Evolutionary conservation across 1,140 invertebrate genomes (phyloP).

Genomic region (Mesaphorura yosii): DNA sequence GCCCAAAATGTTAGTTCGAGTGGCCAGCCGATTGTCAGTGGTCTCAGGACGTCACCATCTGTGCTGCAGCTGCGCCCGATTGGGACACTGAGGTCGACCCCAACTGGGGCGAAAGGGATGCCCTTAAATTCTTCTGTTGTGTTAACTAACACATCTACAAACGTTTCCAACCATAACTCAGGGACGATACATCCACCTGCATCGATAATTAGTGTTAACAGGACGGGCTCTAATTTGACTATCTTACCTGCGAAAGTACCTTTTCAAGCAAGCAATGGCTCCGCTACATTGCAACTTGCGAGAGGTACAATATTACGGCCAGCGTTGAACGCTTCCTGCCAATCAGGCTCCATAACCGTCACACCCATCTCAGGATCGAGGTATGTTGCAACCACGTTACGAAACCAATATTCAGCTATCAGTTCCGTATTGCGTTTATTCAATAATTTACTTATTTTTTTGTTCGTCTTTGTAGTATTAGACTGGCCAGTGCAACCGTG

Average conservation of each 20-base stretch:
- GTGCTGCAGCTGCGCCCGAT: too few relatives aligned
- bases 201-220: constrained; percentile 29
- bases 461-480: constrained; percentile 14
- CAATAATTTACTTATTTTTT: background rate
- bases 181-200: too few relatives aligned
- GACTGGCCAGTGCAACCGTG: constrained; percentile 13
- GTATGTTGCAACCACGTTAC: constrained; percentile 15
- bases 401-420: background rate
- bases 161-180: too few relatives aligned
- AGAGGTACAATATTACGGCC: constrained; percentile 19
- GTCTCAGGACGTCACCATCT: too few relatives aligned
- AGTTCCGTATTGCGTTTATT: background rate
- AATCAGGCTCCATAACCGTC: constrained; percentile 27
- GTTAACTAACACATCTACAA: background rate
- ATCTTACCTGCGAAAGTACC: constrained; percentile 23
- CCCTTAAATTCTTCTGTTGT: background rate
- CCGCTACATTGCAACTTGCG: constrained; percentile 27
- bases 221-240: constrained; percentile 20
- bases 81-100: too few relatives aligned
- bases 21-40: too few relatives aligned
- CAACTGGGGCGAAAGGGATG: constrained; percentile 5
- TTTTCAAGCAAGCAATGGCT: background rate
- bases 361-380: constrained; percentile 28
- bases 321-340: constrained; percentile 15
- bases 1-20: too few relatives aligned